Percentiles rank a stretch among this genome's conserved stretches.
Evolutionary conservation across 2,888 invertebrate genomes (phyloP).

Genomic region (Melitaea athalia): DNA sequence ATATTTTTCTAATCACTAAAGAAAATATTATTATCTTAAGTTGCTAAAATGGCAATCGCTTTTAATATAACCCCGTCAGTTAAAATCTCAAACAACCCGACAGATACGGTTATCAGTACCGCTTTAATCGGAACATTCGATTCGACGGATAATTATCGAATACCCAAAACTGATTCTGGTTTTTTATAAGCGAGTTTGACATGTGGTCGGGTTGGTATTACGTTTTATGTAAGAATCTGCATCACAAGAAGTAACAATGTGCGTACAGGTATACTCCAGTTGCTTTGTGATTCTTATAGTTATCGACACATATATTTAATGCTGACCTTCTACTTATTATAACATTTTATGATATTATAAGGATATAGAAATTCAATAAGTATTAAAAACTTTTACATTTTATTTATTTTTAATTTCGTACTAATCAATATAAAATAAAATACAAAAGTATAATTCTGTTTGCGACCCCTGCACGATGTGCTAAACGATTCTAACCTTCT

Average conservation of each 20-base stretch:
- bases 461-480: too few relatives aligned
- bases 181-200: conserved; percentile 23
- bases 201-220: conserved; percentile 27
- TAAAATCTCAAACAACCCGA: conserved; percentile 4
- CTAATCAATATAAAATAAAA: too few relatives aligned
- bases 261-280: conserved; percentile 23
- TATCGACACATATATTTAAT: too few relatives aligned
- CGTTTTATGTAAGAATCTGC: conserved; percentile 38
- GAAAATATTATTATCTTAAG: neutral
- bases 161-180: conserved; percentile 20
- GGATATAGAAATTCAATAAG: too few relatives aligned
- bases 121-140: conserved; percentile 17
- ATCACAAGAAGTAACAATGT: conserved; percentile 34
- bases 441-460: too few relatives aligned
- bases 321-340: too few relatives aligned
- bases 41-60: neutral
- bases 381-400: too few relatives aligned
- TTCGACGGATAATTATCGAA: conserved; percentile 21
- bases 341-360: too few relatives aligned
- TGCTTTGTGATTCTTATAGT: conserved; percentile 6
- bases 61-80: neutral
- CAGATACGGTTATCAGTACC: conserved; percentile 12
- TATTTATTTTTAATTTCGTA: too few relatives aligned
- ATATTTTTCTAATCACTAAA: neutral
- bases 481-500: conserved; percentile 7